A percentile compares a stretch with the other conserved stretches of the same genome.
Conservation (phyloP, 2,113 vertebrate species). For the Heliornis fulica region DNA sequence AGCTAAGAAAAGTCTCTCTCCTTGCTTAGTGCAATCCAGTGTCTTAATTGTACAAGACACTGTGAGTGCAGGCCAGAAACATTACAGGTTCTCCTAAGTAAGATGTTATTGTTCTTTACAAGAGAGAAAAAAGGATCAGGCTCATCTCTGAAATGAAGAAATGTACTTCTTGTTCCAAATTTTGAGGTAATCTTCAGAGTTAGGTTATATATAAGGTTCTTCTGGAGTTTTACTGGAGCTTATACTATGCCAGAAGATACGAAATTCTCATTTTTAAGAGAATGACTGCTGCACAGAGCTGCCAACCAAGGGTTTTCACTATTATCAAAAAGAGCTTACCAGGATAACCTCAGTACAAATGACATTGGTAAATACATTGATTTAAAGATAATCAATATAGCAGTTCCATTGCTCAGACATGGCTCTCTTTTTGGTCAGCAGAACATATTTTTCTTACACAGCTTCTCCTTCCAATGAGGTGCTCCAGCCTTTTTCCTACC, state of each 20-base stretch:
- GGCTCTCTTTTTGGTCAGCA: background rate
- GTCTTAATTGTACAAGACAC: background rate
- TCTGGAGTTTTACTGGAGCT: background rate
- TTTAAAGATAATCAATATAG: constrained; percentile 38
- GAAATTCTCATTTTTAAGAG: constrained; percentile 38
- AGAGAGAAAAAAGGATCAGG: background rate
- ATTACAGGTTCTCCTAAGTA: background rate
- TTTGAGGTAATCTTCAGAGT: background rate
- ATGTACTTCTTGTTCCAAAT: background rate
- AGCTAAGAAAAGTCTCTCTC: background rate
- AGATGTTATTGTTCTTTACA: background rate
- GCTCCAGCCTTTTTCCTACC: background rate
- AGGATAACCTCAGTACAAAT: constrained; percentile 4
- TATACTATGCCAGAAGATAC: constrained; percentile 3
- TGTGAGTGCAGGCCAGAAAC: background rate
- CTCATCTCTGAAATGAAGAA: background rate
- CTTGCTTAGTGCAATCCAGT: background rate
- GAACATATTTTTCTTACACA: background rate
- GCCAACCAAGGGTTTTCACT: background rate
- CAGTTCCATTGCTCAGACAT: constrained; percentile 8
- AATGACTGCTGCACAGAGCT: background rate
- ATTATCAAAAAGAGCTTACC: constrained; percentile 10
- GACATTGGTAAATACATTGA: background rate
- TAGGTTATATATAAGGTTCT: background rate
- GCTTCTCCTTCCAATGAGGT: background rate